Percentiles rank a stretch among this genome's conserved stretches.
phyloP scores from a whole-genome alignment of 2,113 vertebrate genomes.

The Microcebus murinus region DNA sequence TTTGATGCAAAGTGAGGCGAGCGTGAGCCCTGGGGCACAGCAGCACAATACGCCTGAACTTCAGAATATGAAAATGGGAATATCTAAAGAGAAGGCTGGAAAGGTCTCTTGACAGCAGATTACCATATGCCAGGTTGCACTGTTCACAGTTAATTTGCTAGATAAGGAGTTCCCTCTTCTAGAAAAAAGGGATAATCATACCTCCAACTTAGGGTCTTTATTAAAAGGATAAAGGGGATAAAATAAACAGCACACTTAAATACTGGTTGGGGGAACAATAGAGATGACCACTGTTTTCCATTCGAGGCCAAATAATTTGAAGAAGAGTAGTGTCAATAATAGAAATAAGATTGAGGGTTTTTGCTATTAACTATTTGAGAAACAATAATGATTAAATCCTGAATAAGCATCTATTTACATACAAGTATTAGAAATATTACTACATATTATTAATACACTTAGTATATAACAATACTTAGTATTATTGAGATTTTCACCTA shows the following conservation, averaged over 20 bases:
- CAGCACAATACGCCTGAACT: background rate
- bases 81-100: background rate
- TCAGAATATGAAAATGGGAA: background rate
- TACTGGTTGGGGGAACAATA: background rate
- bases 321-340: background rate
- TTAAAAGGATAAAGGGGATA: background rate
- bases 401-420: background rate
- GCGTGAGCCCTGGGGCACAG: background rate
- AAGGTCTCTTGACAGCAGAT: background rate
- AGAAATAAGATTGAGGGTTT: background rate
- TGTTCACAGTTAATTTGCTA: background rate
- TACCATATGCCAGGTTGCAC: background rate
- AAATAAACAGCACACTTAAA: background rate
- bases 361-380: background rate
- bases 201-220: background rate
- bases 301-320: background rate
- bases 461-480: background rate
- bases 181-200: background rate
- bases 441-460: background rate
- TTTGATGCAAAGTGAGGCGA: background rate
- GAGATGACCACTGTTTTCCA: background rate
- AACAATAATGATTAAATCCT: background rate
- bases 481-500: background rate
- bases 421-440: background rate
- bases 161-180: background rate